Conservation (phyloP, 2,113 vertebrate genomes). For the Cyprinus carpio region DNA sequence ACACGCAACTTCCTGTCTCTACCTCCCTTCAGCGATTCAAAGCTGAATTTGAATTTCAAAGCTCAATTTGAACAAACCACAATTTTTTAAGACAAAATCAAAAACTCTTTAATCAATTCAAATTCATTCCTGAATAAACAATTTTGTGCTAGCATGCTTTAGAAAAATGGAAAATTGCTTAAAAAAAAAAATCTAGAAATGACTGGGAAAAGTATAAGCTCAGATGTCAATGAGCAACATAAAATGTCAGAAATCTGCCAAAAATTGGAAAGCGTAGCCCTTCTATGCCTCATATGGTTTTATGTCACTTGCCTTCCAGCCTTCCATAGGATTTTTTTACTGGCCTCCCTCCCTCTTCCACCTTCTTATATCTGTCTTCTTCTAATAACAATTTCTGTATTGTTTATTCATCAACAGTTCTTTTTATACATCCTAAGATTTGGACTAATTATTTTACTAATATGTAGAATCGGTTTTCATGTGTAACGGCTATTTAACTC, state of each 20-base stretch:
- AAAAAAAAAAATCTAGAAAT: not conserved
- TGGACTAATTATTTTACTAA: not conserved
- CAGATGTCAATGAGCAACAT: not conserved
- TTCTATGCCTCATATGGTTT: not conserved
- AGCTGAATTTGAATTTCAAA: not conserved
- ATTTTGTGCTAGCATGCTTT: not conserved
- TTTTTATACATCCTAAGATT: no score
- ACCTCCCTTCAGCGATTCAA: conserved; percentile 2
- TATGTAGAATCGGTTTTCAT: no score
- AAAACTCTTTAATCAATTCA: not conserved
- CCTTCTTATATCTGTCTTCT: not conserved
- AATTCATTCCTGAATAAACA: not conserved
- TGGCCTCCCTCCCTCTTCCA: not conserved
- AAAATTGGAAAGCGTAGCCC: not conserved
- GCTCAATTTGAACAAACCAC: not conserved
- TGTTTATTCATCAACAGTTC: not conserved
- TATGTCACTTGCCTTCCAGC: not conserved
- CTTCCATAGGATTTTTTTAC: not conserved
- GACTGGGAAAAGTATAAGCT: not conserved
- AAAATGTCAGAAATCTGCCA: not conserved
- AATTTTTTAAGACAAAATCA: not conserved
- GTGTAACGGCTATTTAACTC: no score
- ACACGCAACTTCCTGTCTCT: conserved; percentile 43
- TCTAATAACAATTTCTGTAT: not conserved
- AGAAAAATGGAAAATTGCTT: not conserved